Base-by-base conservation (phyloP, 2,888 invertebrate species). In the Apantesis nais region DNA sequence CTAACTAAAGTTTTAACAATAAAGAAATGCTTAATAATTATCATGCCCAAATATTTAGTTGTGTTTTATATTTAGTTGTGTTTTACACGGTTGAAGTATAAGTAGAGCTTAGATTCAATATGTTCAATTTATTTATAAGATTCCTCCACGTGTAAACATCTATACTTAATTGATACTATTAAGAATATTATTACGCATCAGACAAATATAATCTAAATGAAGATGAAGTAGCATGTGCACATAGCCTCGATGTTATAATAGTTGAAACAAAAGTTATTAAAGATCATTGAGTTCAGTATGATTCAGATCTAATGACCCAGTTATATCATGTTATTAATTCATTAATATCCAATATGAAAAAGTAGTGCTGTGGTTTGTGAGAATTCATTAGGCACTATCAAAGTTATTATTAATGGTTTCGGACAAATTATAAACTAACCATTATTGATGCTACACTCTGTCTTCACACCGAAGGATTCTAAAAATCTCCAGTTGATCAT, bases 391-490 rank as follows among this genome's bases (percentile, higher is more conserved):
- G 8, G 58, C 14, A 58, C 16, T 16, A 29, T 58, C 5, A 58
- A 58, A 29, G 29, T 39, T 62, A 39, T 37, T 62, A 37, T 62
- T n/a, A 37, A 0, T 37, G n/a, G 12, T 37, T n/a, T 39, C 12
- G 11, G 5, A 16, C 16, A 25, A 52, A 55, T 7, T 1, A 37
- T 0, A 5, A 22, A 66, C 58, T 66, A 2, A 71, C 70, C 66
- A 25, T 62, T 39, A 8, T 64, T 70, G 7, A 9, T 60, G 14
- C 44, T 48, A n/a, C 55, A 29, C 55, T 62, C 66, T 11, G 62
- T 62, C 29, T 70, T 70, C 3, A 62, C 39, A 55, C 70, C 70
- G 19, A 70, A 70, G n/a, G 66, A 52, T 70, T 66, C 66, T 31
- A 70, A 16, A 9, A 71, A 71, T 25, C 31, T 61, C 64, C 64